phyloP scores from a whole-genome alignment of 1,140 invertebrate genomes.

The Calliphora vicina region DNA sequence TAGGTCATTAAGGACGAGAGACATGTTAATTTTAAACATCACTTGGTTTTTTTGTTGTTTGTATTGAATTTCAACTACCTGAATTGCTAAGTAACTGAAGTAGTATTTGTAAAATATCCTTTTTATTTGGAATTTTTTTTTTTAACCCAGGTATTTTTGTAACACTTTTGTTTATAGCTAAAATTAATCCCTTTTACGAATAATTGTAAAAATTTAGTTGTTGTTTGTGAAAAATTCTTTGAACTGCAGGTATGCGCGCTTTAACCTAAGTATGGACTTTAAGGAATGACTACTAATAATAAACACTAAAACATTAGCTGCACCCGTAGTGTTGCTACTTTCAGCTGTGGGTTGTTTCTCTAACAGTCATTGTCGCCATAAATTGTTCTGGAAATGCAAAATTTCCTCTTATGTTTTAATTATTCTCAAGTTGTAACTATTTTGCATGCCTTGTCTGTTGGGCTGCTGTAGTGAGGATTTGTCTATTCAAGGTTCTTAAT shows the following conservation, averaged over 20 bases:
- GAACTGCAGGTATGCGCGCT: slow-evolving; percentile 3
- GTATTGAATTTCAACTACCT: background rate
- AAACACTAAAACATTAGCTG: background rate
- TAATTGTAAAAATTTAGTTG: background rate
- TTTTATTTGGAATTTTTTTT: background rate
- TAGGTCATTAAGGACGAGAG: background rate
- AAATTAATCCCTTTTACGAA: background rate
- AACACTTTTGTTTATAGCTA: background rate
- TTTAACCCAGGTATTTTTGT: background rate
- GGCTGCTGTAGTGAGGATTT: background rate
- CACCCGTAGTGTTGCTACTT: background rate
- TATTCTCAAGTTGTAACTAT: background rate
- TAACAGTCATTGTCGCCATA: background rate
- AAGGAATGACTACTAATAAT: background rate
- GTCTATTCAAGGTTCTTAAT: background rate
- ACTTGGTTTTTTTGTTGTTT: background rate
- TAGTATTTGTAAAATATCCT: background rate
- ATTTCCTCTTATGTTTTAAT: background rate
- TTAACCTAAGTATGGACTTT: background rate
- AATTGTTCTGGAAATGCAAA: background rate
- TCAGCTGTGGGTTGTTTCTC: background rate
- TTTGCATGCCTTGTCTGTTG: background rate
- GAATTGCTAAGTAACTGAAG: background rate
- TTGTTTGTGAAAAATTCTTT: background rate
- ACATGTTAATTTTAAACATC: background rate